A percentile compares a stretch with the other conserved stretches of the same genome.
phyloP scores from a whole-genome alignment of 2,113 vertebrate genomes.

The Callopanchax toddi region DNA sequence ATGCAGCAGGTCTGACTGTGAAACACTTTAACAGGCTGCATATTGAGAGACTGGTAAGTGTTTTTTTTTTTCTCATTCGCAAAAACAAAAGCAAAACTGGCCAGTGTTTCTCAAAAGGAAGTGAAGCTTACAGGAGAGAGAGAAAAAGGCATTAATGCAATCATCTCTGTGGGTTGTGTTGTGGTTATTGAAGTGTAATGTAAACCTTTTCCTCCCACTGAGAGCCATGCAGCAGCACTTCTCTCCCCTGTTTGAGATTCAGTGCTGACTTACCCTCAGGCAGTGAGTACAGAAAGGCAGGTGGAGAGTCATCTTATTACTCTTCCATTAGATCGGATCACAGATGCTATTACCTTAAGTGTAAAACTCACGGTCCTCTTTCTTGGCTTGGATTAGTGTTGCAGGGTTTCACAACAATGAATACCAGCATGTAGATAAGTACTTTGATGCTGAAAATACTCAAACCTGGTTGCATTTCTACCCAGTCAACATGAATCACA shows the following conservation, averaged over 20 bases:
- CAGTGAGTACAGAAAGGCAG: neutral
- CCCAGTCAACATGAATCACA: no score
- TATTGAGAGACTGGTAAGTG: neutral
- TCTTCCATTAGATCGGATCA: constrained; percentile 10
- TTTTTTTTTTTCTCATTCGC: neutral
- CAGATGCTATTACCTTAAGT: neutral
- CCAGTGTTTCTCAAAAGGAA: neutral
- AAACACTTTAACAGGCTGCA: neutral
- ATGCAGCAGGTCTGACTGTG: neutral
- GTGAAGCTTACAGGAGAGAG: neutral
- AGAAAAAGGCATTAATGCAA: neutral
- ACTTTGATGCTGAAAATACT: no score
- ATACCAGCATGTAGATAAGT: neutral
- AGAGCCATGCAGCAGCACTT: constrained; percentile 5
- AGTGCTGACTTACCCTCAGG: neutral
- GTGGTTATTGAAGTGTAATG: neutral
- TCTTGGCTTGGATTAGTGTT: neutral
- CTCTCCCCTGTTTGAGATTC: constrained; percentile 6
- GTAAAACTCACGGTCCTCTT: neutral
- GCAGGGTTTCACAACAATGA: neutral
- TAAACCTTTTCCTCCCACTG: neutral
- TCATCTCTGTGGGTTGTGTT: neutral
- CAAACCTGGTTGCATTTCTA: no score
- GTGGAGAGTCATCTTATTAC: constrained; percentile 8
- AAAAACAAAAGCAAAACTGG: neutral